Evolutionary conservation across 1,140 invertebrate genomes (phyloP).

Genomic region (Trialeurodes vaporariorum): DNA sequence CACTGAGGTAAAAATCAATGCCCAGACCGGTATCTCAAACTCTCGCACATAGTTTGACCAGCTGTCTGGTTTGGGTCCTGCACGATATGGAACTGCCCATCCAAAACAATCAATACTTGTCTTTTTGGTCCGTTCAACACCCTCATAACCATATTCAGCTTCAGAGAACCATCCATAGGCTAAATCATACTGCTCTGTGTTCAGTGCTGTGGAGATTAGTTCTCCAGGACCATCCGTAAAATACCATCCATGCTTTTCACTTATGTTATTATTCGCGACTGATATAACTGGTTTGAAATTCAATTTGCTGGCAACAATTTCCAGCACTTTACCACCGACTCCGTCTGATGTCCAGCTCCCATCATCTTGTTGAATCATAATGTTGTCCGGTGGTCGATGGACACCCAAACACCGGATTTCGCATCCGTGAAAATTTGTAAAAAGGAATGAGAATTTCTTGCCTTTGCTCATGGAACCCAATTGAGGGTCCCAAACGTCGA

Average conservation of each 20-base stretch:
- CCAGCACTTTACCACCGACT: slow-evolving; percentile 14
- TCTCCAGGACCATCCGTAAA: slow-evolving; percentile 7
- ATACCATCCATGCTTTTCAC: slow-evolving; percentile 13
- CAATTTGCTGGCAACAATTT: slow-evolving; percentile 15
- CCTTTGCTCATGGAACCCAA: not conserved
- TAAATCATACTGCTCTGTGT: slow-evolving; percentile 9
- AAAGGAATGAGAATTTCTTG: not conserved
- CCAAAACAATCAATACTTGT: slow-evolving; percentile 22
- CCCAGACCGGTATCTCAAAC: slow-evolving; percentile 17
- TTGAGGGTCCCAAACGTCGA: slow-evolving; percentile 2
- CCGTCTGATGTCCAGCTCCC: slow-evolving; percentile 10
- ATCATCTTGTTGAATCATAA: slow-evolving; percentile 6
- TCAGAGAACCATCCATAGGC: slow-evolving; percentile 20
- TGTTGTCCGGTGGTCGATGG: slow-evolving; percentile 15
- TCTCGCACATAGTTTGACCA: slow-evolving; percentile 20
- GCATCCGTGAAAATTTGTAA: slow-evolving; percentile 15
- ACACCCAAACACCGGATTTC: slow-evolving; percentile 12
- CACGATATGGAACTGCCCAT: slow-evolving; percentile 21
- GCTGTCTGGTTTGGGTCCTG: slow-evolving; percentile 12
- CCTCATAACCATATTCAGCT: slow-evolving; percentile 11
- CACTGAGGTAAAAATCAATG: slow-evolving; percentile 9
- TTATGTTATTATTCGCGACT: not conserved
- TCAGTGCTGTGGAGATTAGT: slow-evolving; percentile 10
- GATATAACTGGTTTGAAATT: slow-evolving; percentile 16
- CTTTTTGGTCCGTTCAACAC: slow-evolving; percentile 1